These are phyloP conservation scores for Gymnothorax javanicus DNA, from an alignment of 2,797 vertebrate genomes.

Conservation along the genomic window DNA sequence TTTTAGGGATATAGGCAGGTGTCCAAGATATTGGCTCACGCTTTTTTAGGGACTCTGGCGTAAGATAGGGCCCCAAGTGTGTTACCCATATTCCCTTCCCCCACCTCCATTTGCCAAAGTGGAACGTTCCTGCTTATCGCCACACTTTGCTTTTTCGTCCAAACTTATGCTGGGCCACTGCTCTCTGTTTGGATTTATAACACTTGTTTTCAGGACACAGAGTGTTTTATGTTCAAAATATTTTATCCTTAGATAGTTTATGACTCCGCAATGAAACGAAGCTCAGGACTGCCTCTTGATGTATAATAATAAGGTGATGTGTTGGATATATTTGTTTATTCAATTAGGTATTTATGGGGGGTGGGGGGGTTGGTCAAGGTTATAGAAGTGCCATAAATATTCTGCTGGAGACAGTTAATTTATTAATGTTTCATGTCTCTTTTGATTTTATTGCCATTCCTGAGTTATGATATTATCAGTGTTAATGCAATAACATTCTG, in stretches of 20 bases:
- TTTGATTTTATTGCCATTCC: not conserved
- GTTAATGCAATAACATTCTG: not conserved
- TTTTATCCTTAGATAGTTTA: not conserved
- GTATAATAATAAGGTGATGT: not conserved
- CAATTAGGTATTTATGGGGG: no score
- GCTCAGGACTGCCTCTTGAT: not conserved
- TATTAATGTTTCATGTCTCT: not conserved
- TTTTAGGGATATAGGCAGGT: no score
- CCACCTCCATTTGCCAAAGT: constrained; percentile 1
- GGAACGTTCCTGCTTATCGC: constrained; percentile 30
- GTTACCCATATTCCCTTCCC: not conserved
- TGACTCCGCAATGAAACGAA: not conserved
- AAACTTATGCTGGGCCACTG: constrained; percentile 11
- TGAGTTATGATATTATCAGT: not conserved
- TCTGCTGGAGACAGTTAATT: not conserved
- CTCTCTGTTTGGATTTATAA: constrained; percentile 28
- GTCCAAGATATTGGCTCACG: not conserved
- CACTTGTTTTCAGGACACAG: constrained; percentile 9
- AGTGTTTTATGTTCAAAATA: not conserved
- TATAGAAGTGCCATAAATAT: not conserved
- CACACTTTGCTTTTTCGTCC: constrained; percentile 3
- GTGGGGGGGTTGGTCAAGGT: no score
- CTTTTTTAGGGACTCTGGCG: not conserved
- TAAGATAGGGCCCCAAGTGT: no score
- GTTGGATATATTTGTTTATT: no score